phyloP scores from a whole-genome alignment of 2,888 invertebrate species.

The Parascotia fuliginaria region DNA sequence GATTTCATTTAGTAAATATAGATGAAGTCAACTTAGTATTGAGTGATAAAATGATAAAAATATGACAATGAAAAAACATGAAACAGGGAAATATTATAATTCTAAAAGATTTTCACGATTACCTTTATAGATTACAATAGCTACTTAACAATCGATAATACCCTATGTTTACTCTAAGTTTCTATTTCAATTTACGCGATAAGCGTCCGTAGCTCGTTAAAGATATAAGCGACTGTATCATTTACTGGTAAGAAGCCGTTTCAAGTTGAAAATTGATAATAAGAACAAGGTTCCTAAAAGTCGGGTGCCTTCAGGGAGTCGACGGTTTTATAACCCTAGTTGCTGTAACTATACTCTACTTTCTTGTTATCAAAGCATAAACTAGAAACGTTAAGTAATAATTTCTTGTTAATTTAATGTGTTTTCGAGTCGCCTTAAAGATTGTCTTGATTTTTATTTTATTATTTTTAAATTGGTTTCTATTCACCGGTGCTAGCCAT shows the following conservation, averaged over 20 bases:
- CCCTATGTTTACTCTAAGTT: background rate
- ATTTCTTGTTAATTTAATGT: background rate
- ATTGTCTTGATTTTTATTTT: too few species aligned
- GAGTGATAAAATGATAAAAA: too few species aligned
- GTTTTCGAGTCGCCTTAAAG: too few species aligned
- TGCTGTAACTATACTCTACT: constrained; percentile 12
- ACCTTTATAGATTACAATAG: too few species aligned
- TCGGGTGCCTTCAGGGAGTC: constrained; percentile 13
- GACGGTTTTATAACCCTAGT: constrained; percentile 25
- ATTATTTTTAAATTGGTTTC: too few species aligned
- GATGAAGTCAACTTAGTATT: too few species aligned
- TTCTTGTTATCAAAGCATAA: constrained; percentile 12
- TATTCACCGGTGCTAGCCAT: too few species aligned
- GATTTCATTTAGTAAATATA: too few species aligned
- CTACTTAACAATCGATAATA: background rate
- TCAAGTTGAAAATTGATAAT: constrained; percentile 32
- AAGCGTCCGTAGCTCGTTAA: background rate
- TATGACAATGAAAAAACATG: too few species aligned
- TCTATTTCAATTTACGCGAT: background rate
- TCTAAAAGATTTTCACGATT: background rate
- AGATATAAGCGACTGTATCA: constrained; percentile 12
- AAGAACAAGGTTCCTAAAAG: constrained; percentile 26
- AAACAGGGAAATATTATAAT: background rate
- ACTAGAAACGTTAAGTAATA: constrained; percentile 1
- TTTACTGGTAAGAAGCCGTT: constrained; percentile 21